phyloP scores from a whole-genome alignment of 1,140 invertebrate species.

The Drosophila arawakana region DNA sequence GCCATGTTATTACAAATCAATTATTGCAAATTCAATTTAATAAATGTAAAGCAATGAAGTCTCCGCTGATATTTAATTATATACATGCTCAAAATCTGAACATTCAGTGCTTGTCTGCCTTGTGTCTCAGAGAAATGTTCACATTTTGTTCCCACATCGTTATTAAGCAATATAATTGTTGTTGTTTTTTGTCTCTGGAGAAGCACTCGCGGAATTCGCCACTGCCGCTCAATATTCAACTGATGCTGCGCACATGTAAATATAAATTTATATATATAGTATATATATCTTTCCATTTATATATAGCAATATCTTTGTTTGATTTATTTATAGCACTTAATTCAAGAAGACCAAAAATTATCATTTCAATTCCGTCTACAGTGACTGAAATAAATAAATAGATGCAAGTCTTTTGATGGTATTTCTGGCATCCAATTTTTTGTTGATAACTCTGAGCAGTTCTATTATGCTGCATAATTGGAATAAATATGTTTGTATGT shows the following conservation, averaged over 20 bases:
- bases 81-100: conserved; percentile 7
- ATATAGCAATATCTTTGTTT: conserved; percentile 46
- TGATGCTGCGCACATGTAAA: conserved; percentile 11
- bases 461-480: conserved; percentile 33
- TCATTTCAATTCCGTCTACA: not conserved
- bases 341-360: conserved; percentile 48
- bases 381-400: conserved; percentile 34
- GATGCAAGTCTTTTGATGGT: conserved; percentile 38
- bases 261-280: conserved; percentile 14
- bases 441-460: conserved; percentile 10
- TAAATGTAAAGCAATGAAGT: conserved; percentile 18
- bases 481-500: conserved; percentile 35
- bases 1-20: not conserved
- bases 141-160: conserved; percentile 34
- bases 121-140: conserved; percentile 6
- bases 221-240: conserved; percentile 45
- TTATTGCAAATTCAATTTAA: not conserved
- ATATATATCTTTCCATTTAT: conserved; percentile 17
- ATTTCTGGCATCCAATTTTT: conserved; percentile 1
- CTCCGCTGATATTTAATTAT: not conserved
- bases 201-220: conserved; percentile 24
- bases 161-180: conserved; percentile 20
- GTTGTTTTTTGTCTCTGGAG: conserved; percentile 3
- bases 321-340: conserved; percentile 71
- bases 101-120: conserved; percentile 1